Base-by-base conservation (phyloP, 1,140 invertebrate species). In the Drosophila nebulosa region DNA sequence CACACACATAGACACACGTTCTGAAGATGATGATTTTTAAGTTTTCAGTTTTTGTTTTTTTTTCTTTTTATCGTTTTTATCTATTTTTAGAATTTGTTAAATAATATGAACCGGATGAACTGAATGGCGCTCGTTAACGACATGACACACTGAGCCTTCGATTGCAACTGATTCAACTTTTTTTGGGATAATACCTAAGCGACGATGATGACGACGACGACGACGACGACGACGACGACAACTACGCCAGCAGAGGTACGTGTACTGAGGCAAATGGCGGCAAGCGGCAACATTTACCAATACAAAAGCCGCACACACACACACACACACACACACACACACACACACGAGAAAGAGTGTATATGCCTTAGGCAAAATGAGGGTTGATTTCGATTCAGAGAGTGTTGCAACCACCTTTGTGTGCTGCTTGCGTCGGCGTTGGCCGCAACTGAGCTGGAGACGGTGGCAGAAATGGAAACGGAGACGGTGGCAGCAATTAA, bases 111-210 rank as follows among this genome's bases (percentile, higher is more conserved):
- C 36, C 52, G 16, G 22, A n/a, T n/a, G n/a, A 21, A 24, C 1
- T 58, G 57, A 27, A 36, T 58, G 64, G 53, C 72, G 62, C 76
- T 69, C 75, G 56, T 64, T 65, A 53, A 76, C 89, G 85, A 90
- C 89, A 79, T 89, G 73, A 79, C 90, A 85, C 74, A 73, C 63
- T 76, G 78, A 90, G 80, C 69, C 72, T 67, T 79, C 86, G 78
- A 69, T 91, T 91, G 90, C 86, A 90, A 91, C 90, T 91, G 90
- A 91, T 83, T 90, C 90, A 81, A 91, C 61, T 90, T 84, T 39
- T 46, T 75, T 73, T 90, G 71, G 78, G 57, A 55, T 83, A 71
- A 79, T 75, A 56, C 61, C 50, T 70, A 72, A 21, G 39, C 39
- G 18, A 21, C 39, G 2, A 42, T 1, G 7, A 67, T 63, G 50